Base-by-base conservation (phyloP, 2,113 vertebrate genomes). In the Indicator maculatus region DNA sequence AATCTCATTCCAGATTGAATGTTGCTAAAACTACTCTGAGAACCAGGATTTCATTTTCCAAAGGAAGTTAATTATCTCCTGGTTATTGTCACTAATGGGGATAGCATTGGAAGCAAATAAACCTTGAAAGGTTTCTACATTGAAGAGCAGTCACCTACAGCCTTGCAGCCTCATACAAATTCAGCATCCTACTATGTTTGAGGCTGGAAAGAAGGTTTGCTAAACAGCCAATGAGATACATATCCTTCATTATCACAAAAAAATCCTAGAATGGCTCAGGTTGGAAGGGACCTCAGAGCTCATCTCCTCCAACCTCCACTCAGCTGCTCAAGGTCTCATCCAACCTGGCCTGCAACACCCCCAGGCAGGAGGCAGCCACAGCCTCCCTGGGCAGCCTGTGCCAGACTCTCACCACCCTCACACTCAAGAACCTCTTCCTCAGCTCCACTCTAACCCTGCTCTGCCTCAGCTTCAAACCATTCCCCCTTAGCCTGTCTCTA, bases 11-110 rank as follows among this genome's bases (percentile, higher is more conserved):
- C 60, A 66, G 83, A 84, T 30, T 82, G 53, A 90, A 78, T 21
- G 74, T 53, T 90, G 83, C 78, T 66, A 81, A 89, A 86, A 90
- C 72, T 69, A 84, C 63, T 81, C 55, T 65, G 72, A 95, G 79
- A 93, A 96, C 65, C 82, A 88, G 85, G 91, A 97, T 95, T 95
- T 90, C 55, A 84, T 96, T 95, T 94, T 76, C 70, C 33, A 90
- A 93, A 96, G 58, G 75, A 95, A 92, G 71, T 91, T 64, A 97
- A 95, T 97, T 86, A 87, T 60, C 90, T 92, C 83, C 73, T 64
- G 65, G 61, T 89, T 96, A 86, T 75, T 88, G 26, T 56, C 71
- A 72, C 56, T 93, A 82, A 79, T 27, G 44, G 24, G 59, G 82
- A 69, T 67, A 84, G 41, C 73, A 78, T 14, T 78, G 70, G 30